A percentile compares a stretch with the other conserved stretches of the same genome.
Conservation (phyloP, 2,113 vertebrate genomes). For the Ifrita kowaldi region DNA sequence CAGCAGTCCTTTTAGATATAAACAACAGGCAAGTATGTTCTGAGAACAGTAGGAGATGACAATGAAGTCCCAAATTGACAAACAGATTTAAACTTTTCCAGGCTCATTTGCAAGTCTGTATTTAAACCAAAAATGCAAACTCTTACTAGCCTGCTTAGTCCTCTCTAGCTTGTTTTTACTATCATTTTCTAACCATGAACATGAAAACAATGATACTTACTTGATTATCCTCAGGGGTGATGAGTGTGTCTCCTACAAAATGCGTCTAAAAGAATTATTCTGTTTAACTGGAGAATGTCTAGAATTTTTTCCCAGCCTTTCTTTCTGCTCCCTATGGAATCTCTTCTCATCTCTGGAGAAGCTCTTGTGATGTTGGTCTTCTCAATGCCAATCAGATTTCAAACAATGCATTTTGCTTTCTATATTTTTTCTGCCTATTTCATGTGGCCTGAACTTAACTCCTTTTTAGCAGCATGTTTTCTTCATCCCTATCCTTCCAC, state of each 20-base stretch:
- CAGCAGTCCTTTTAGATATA: neutral
- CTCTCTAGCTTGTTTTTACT: neutral
- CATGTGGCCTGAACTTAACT: neutral
- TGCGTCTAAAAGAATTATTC: neutral
- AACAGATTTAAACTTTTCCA: neutral
- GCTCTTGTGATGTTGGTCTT: neutral
- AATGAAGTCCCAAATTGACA: neutral
- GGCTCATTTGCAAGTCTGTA: neutral
- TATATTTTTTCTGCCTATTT: neutral
- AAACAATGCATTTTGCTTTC: neutral
- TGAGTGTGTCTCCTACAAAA: neutral
- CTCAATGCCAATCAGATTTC: neutral
- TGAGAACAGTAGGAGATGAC: neutral
- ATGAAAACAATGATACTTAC: neutral
- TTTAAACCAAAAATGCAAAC: neutral
- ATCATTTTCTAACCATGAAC: neutral
- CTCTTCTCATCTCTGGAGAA: neutral
- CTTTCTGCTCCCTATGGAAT: neutral
- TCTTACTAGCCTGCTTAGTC: neutral
- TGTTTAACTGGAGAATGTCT: neutral
- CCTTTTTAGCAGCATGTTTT: neutral
- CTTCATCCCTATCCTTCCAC: neutral
- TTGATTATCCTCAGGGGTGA: neutral
- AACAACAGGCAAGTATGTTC: neutral
- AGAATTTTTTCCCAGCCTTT: neutral